Evolutionary conservation across 2,113 vertebrate genomes (phyloP).

Genomic region (Pseudopodoces humilis): DNA sequence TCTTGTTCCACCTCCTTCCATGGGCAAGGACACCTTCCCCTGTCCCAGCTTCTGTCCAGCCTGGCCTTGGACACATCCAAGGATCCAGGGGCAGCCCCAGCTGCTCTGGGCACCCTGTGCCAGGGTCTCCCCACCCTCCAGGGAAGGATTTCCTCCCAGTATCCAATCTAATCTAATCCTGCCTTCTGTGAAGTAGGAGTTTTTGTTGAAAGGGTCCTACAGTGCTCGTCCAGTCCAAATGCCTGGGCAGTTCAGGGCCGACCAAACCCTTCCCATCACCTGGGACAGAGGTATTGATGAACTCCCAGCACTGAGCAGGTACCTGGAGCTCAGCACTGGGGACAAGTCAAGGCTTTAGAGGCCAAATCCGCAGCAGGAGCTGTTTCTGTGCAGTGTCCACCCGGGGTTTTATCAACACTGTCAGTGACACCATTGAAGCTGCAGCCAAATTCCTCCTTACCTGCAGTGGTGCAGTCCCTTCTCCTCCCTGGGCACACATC

Average conservation of each 20-base stretch:
- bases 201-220: not conserved
- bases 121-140: not conserved
- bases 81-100: not conserved
- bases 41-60: not conserved
- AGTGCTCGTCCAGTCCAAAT: accelerated
- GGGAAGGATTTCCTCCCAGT: accelerated
- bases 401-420: not conserved
- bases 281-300: accelerated
- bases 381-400: not conserved
- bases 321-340: not conserved
- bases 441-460: not conserved
- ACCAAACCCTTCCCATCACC: not conserved
- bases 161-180: accelerated
- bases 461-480: too few species aligned
- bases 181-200: not conserved
- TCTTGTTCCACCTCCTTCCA: not conserved
- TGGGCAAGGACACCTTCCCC: not conserved
- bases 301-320: not conserved
- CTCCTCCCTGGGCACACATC: not conserved
- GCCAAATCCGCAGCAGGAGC: not conserved
- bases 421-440: not conserved
- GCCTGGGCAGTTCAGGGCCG: not conserved
- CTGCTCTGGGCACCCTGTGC: not conserved
- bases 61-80: not conserved
- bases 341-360: not conserved